Conservation (phyloP, 30 jellyfish, hydroid and myxozoan genomes). For the Chironex yamaguchii region DNA sequence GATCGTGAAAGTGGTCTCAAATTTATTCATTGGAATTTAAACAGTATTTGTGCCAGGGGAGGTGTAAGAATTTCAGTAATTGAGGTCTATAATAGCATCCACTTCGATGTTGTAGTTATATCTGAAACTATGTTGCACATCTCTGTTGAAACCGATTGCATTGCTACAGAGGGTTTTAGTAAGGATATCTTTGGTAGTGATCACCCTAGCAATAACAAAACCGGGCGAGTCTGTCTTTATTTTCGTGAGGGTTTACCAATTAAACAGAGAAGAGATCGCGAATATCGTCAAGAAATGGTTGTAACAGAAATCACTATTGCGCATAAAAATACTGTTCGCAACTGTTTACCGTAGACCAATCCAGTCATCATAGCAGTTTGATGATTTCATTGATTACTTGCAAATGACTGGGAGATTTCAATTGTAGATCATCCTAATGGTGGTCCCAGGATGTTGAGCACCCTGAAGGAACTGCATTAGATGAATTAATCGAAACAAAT, state of each 20-base stretch:
- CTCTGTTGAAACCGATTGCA: slow-evolving; percentile 31
- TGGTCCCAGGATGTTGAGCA: slow-evolving; percentile 54
- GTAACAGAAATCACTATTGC: slow-evolving; percentile 50
- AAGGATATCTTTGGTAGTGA: slow-evolving; percentile 54
- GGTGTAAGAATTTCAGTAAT: slow-evolving; percentile 22
- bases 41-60: slow-evolving; percentile 62
- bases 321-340: slow-evolving; percentile 21
- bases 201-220: slow-evolving; percentile 43
- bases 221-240: slow-evolving; percentile 13
- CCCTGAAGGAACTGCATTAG: slow-evolving; percentile 49
- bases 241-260: slow-evolving; percentile 59
- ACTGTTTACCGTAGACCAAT: slow-evolving; percentile 49
- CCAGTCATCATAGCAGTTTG: slow-evolving; percentile 26
- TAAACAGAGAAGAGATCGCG: slow-evolving; percentile 45
- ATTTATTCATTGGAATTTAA: slow-evolving; percentile 57
- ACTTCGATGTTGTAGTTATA: slow-evolving; percentile 43
- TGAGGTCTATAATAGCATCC: slow-evolving; percentile 46
- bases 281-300: slow-evolving; percentile 15
- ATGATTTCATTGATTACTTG: slow-evolving; percentile 21
- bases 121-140: slow-evolving; percentile 44
- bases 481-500: slow-evolving; percentile 41
- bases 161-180: slow-evolving; percentile 37
- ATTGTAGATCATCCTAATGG: slow-evolving; percentile 61
- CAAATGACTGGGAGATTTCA: slow-evolving; percentile 34
- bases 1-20: slow-evolving; percentile 9